These are phyloP conservation scores for Hippocampus kuda DNA, from an alignment of 2,797 vertebrate species.

Conservation along the genomic window DNA sequence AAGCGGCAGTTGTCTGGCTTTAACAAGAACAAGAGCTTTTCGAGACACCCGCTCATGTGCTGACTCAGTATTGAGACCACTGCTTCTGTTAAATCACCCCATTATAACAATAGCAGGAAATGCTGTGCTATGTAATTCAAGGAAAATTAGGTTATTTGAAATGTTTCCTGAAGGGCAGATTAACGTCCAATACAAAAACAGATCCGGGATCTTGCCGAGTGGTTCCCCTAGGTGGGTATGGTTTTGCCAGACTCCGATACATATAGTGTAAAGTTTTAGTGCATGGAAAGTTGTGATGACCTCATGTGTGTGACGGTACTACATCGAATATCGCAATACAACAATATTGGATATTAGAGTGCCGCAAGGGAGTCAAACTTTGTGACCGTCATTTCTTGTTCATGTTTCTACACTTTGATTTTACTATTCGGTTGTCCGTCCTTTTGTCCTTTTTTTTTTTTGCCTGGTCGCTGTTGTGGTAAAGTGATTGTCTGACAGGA, in stretches of 20 bases:
- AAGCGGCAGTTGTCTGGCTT: not conserved
- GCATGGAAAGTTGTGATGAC: too few species aligned
- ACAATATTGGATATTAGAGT: not conserved
- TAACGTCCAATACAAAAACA: not conserved
- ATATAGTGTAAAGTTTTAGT: too few species aligned
- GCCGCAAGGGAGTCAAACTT: not conserved
- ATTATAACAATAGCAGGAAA: conserved; percentile 17
- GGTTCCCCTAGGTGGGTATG: not conserved
- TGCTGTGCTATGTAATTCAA: conserved; percentile 10
- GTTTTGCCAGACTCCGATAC: not conserved
- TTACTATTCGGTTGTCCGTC: not conserved
- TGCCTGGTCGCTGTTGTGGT: not conserved
- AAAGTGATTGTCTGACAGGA: conserved; percentile 10
- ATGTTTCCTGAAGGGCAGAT: conserved; percentile 1
- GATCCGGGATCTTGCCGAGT: not conserved
- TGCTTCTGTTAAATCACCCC: conserved; percentile 10
- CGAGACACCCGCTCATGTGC: not conserved
- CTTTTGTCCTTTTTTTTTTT: conserved; percentile 11
- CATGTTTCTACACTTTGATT: not conserved
- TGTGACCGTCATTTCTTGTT: not conserved
- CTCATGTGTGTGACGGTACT: too few species aligned
- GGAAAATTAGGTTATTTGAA: conserved; percentile 10
- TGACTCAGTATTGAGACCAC: conserved; percentile 10
- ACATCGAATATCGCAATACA: too few species aligned
- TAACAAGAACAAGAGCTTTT: not conserved